Base-by-base conservation (phyloP, 2,888 invertebrate species). In the Steinernema hermaphroditum region DNA sequence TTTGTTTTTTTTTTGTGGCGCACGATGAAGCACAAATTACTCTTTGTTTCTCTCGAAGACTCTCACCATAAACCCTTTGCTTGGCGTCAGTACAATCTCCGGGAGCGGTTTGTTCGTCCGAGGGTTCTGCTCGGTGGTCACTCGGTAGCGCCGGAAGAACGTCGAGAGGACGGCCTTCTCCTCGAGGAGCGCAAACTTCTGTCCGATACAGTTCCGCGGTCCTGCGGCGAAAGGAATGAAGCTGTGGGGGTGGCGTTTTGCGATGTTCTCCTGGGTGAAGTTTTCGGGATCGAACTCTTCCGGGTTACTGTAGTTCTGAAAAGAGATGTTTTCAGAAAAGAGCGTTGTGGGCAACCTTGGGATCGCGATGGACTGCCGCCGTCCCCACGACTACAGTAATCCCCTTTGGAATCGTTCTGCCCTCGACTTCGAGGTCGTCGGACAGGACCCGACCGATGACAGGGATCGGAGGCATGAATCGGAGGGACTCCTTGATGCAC, bases 211-310 rank as follows among this genome's bases (percentile, higher is more conserved):
- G 69, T 84, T 85, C 24, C 84, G 75, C 2, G 83, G 81, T 8
- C 84, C 84, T 2, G 83, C 83, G 16, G 83, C 81, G 76, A 85
- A 85, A n/a, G 85, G 85, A 49, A 85, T 79, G 72, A 77, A 84
- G 0, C 81, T 76, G 50, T 77, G 85, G 1, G 84, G 81, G 62
- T 85, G 78, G 2, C 83, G 72, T 22, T 77, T 74, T 14, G 70
- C 78, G 69, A 69, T 72, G 68, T 85, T 85, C 44, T 88, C 88
- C 12, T 85, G 83, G 29, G 85, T 75, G 78, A 89, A 89, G 71
- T 88, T 81, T 70, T 88, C 87, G 0, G 89, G 88, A 73, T 88
- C 85, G 80, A 87, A 89, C 29, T 68, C 79, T 12, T 87, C 85
- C 0, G 88, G 88, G 54, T 88, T 84, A 0, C 87, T 85, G 75